These are phyloP conservation scores for Paracyclopina nana DNA, from an alignment of 1,140 invertebrate genomes.

Conservation along the genomic window DNA sequence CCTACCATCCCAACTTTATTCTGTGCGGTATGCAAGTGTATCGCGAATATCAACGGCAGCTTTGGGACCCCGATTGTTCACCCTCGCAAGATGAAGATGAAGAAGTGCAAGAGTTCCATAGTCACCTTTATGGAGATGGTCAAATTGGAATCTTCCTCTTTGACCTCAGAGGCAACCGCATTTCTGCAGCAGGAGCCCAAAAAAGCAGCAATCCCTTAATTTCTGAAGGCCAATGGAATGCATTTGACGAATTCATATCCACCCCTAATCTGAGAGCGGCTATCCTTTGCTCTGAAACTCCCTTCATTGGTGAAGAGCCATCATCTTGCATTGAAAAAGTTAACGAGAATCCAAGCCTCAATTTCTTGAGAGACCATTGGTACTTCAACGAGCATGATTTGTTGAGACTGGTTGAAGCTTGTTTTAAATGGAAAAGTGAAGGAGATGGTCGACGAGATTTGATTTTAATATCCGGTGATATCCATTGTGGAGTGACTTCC, in stretches of 20 bases:
- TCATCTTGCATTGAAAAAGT: not conserved
- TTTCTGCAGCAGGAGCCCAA: not conserved
- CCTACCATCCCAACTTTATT: slow-evolving; percentile 4
- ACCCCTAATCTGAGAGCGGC: not conserved
- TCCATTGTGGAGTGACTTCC: slow-evolving; percentile 6
- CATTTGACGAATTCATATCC: not conserved
- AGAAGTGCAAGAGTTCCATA: not conserved
- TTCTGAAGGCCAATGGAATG: not conserved
- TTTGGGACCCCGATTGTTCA: slow-evolving; percentile 7
- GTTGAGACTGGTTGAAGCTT: not conserved
- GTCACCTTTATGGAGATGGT: slow-evolving; percentile 6
- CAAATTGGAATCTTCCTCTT: slow-evolving; percentile 3
- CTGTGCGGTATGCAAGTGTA: slow-evolving; percentile 7
- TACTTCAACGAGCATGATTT: slow-evolving; percentile 3
- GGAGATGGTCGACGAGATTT: slow-evolving; percentile 1
- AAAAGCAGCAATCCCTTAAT: not conserved
- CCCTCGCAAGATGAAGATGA: not conserved
- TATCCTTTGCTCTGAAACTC: slow-evolving; percentile 10
- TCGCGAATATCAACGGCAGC: slow-evolving; percentile 7
- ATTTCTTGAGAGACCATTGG: slow-evolving; percentile 13
- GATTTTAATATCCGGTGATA: slow-evolving; percentile 3
- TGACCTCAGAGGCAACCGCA: slow-evolving; percentile 1
- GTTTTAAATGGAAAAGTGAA: slow-evolving; percentile 8
- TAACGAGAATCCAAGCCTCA: not conserved
- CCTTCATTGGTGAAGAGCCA: slow-evolving; percentile 13